phyloP scores from a whole-genome alignment of 2,797 vertebrate genomes.

The Paedocypris micromegethes region DNA sequence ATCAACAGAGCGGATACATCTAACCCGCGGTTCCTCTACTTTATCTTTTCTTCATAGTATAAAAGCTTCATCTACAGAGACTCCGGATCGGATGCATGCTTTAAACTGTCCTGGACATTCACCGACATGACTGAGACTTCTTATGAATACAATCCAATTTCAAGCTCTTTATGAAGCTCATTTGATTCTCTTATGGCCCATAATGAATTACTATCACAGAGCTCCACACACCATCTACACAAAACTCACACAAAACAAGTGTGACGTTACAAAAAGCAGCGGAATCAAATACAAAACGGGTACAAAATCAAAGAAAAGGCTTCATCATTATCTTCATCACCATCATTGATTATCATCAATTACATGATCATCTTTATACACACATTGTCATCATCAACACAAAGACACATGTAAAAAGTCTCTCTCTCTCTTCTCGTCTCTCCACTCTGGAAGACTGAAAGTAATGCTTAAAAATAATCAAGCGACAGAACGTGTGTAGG shows the following conservation, averaged over 20 bases:
- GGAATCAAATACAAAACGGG: constrained; percentile 44
- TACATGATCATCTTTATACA: constrained; percentile 47
- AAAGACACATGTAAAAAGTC: constrained; percentile 60
- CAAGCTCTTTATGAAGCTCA: constrained; percentile 19
- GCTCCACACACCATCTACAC: constrained; percentile 52
- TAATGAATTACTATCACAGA: constrained; percentile 51
- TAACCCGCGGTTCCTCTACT: constrained; percentile 17
- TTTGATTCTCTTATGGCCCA: constrained; percentile 39
- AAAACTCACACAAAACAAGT: constrained; percentile 42
- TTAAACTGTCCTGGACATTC: constrained; percentile 27
- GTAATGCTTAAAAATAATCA: too few relatives aligned
- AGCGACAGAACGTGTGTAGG: too few relatives aligned
- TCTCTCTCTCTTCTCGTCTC: constrained; percentile 53
- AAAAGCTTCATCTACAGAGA: constrained; percentile 35
- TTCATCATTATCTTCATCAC: constrained; percentile 19
- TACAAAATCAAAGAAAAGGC: constrained; percentile 41
- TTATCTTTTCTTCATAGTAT: constrained; percentile 14
- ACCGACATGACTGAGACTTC: constrained; percentile 24
- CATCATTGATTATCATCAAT: constrained; percentile 28
- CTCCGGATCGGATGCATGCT: constrained; percentile 32
- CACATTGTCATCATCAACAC: constrained; percentile 48
- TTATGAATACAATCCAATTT: constrained; percentile 20
- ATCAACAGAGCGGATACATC: constrained; percentile 5
- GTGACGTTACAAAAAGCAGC: constrained; percentile 50
- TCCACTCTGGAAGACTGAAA: constrained; percentile 67